These are phyloP conservation scores for Hemichromis elongatus DNA, from an alignment of 2,113 vertebrate genomes.

Conservation along the genomic window DNA sequence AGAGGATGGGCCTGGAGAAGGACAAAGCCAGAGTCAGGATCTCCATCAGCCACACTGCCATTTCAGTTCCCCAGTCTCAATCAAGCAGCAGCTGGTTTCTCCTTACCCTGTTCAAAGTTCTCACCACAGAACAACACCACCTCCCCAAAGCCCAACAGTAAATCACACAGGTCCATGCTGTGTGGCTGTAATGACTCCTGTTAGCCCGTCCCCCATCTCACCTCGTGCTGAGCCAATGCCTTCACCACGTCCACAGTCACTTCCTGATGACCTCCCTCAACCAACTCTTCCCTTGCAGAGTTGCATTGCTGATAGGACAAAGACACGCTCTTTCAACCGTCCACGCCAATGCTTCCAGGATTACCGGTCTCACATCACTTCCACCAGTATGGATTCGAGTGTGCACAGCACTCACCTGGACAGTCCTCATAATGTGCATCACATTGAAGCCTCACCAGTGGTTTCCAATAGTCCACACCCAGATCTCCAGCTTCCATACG, in stretches of 20 bases:
- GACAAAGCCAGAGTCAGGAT: slow-evolving; percentile 37
- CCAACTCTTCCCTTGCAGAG: slow-evolving; percentile 78
- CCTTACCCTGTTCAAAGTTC: slow-evolving; percentile 69
- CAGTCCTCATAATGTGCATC: slow-evolving; percentile 79
- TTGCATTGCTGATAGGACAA: slow-evolving; percentile 83
- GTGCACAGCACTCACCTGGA: slow-evolving; percentile 82
- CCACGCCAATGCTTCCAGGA: slow-evolving; percentile 78
- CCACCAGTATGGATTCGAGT: slow-evolving; percentile 85
- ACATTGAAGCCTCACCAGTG: slow-evolving; percentile 66
- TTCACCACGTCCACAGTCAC: slow-evolving; percentile 71
- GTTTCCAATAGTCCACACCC: slow-evolving; percentile 48
- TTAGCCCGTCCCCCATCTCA: slow-evolving; percentile 9
- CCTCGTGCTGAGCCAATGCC: slow-evolving; percentile 65
- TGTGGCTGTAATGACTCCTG: slow-evolving; percentile 78
- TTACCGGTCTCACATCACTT: slow-evolving; percentile 84
- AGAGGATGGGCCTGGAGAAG: neutral
- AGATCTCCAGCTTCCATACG: slow-evolving; percentile 46
- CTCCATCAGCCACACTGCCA: slow-evolving; percentile 72
- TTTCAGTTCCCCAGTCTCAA: slow-evolving; percentile 73
- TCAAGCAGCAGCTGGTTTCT: slow-evolving; percentile 67
- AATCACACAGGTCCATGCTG: slow-evolving; percentile 76
- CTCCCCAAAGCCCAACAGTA: slow-evolving; percentile 71
- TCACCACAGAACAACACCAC: slow-evolving; percentile 78
- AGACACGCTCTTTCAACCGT: slow-evolving; percentile 79
- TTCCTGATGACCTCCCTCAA: slow-evolving; percentile 76